These are phyloP conservation scores for Zonitis immaculata DNA, from an alignment of 2,888 invertebrate genomes.

Conservation along the genomic window DNA sequence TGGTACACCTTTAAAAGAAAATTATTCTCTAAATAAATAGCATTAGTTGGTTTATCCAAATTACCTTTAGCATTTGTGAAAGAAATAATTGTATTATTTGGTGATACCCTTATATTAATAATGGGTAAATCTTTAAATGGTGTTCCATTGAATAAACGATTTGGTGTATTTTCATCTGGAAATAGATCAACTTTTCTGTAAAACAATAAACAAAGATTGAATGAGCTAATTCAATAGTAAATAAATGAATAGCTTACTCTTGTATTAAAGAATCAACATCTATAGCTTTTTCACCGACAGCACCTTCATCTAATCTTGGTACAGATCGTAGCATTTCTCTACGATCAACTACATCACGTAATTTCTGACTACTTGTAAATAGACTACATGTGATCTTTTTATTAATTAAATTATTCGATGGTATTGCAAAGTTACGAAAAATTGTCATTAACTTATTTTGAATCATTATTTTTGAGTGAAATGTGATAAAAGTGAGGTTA, in stretches of 20 bases:
- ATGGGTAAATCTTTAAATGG: conserved; percentile 78
- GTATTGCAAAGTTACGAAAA: conserved; percentile 4
- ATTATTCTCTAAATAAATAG: conserved; percentile 12
- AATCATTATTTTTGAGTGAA: conserved; percentile 3
- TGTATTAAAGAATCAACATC: conserved; percentile 64
- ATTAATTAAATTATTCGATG: not conserved
- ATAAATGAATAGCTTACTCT: no score
- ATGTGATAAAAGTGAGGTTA: conserved; percentile 4
- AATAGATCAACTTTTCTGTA: conserved; percentile 65
- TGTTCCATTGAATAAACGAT: conserved; percentile 67
- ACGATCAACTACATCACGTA: conserved; percentile 50
- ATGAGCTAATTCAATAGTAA: no score
- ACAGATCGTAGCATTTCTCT: conserved; percentile 54
- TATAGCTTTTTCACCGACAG: conserved; percentile 66
- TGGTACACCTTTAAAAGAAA: conserved; percentile 52
- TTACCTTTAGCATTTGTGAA: conserved; percentile 66
- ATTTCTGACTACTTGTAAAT: conserved; percentile 12
- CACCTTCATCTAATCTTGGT: conserved; percentile 66
- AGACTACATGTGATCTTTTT: conserved; percentile 1
- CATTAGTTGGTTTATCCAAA: not conserved
- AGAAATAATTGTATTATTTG: conserved; percentile 84
- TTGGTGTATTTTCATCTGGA: conserved; percentile 69
- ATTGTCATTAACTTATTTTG: conserved; percentile 4
- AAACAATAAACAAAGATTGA: no score
- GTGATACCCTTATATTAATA: conserved; percentile 73